Evolutionary conservation across 2,888 invertebrate species (phyloP).

Genomic region (Aethes cnicana): DNA sequence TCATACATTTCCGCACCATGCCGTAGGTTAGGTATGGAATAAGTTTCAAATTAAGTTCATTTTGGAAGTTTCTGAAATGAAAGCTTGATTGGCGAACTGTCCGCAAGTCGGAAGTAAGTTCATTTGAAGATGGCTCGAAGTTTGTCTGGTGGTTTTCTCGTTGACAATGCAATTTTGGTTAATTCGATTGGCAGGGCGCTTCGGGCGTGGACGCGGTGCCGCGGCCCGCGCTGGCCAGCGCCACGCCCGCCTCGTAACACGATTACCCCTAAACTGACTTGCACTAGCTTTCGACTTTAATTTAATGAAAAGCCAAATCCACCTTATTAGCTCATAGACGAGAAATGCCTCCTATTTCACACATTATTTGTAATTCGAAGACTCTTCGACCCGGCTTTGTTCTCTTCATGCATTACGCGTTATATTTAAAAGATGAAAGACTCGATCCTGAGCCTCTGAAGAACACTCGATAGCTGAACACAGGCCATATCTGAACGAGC

Average conservation of each 20-base stretch:
- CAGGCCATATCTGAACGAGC: conserved; percentile 58
- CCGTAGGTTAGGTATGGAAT: too few relatives aligned
- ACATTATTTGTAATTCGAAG: conserved; percentile 30
- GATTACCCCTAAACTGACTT: conserved; percentile 70
- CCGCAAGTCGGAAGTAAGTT: not conserved
- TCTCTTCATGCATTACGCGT: conserved; percentile 38
- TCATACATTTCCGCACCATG: too few relatives aligned
- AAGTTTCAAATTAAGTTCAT: too few relatives aligned
- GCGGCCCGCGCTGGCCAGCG: conserved; percentile 30
- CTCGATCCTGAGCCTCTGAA: conserved; percentile 50
- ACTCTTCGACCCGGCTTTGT: conserved; percentile 23
- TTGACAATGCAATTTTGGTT: conserved; percentile 76
- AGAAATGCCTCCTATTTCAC: conserved; percentile 24
- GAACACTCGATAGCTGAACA: conserved; percentile 59
- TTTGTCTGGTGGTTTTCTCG: conserved; percentile 45
- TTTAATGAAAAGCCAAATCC: conserved; percentile 39
- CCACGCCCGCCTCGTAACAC: conserved; percentile 61
- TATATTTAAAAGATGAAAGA: conserved; percentile 58
- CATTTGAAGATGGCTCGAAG: conserved; percentile 22
- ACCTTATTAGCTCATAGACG: conserved; percentile 10
- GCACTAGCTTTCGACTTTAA: conserved; percentile 60
- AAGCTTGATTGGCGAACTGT: too few relatives aligned
- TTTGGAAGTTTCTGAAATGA: not conserved
- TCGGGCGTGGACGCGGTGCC: conserved; percentile 36
- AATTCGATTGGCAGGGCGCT: conserved; percentile 58